Percentiles rank a stretch among this genome's conserved stretches.
Evolutionary conservation across 1,140 invertebrate species (phyloP).

Genomic region (Zaprionus lachaisei): DNA sequence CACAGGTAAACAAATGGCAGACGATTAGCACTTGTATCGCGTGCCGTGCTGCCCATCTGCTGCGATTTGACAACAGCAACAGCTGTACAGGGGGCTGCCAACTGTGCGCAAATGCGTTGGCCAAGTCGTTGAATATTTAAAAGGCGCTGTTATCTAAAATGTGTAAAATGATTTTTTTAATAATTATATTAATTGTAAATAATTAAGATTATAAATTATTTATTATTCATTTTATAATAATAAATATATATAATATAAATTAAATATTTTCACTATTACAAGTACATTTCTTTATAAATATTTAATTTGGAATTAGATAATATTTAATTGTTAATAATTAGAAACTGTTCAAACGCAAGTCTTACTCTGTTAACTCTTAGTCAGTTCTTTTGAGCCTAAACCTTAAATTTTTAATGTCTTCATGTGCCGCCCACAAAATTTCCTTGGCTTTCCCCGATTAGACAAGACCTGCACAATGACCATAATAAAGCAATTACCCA

Average conservation of each 20-base stretch:
- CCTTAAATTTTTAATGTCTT: constrained; percentile 70
- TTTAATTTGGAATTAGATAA: not conserved
- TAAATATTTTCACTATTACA: not conserved
- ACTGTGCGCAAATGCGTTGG: constrained; percentile 1
- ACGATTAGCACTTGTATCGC: constrained; percentile 22
- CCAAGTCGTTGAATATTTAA: constrained; percentile 5
- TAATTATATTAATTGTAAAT: not conserved
- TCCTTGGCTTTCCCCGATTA: constrained; percentile 30
- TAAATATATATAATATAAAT: too few species aligned
- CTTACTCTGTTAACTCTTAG: not conserved
- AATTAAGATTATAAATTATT: not conserved
- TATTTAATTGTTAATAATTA: not conserved
- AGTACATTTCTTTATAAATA: not conserved
- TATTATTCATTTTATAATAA: not conserved
- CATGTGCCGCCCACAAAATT: constrained; percentile 50
- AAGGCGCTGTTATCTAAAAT: not conserved
- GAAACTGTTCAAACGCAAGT: not conserved
- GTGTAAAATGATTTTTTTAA: not conserved
- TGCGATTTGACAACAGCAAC: constrained; percentile 1
- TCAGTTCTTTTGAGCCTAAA: not conserved
- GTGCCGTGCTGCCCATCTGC: constrained; percentile 28
- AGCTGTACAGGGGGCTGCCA: constrained; percentile 43
- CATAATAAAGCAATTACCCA: constrained; percentile 56
- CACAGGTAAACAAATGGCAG: constrained; percentile 47
- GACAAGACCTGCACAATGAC: constrained; percentile 56